These are phyloP conservation scores for Neomorphus geoffroyi DNA, from an alignment of 2,797 vertebrate genomes.

Conservation along the genomic window DNA sequence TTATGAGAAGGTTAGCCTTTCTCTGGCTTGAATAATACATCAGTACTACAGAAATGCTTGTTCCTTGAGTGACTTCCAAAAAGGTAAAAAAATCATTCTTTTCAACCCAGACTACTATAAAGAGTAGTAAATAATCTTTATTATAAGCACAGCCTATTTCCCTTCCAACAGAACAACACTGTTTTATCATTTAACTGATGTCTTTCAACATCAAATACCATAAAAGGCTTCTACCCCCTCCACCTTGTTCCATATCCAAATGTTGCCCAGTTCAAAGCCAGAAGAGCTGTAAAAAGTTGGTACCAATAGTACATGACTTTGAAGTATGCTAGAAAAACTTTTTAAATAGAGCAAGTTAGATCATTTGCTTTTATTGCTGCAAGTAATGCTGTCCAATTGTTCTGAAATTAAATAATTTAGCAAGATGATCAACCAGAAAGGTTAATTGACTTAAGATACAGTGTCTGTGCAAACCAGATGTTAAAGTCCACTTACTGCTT, in stretches of 20 bases:
- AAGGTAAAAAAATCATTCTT: neutral
- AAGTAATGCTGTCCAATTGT: neutral
- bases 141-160: neutral
- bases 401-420: neutral
- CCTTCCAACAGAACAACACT: neutral
- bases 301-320: accelerated
- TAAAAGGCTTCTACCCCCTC: neutral
- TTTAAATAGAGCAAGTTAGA: neutral
- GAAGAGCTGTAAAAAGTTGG: neutral
- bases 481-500: neutral
- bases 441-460: neutral
- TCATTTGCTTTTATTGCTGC: neutral
- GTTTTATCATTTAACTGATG: neutral
- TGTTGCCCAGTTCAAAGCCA: neutral
- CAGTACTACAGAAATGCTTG: neutral
- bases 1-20: neutral
- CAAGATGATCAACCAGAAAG: neutral
- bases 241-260: neutral
- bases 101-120: neutral
- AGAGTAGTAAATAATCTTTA: neutral
- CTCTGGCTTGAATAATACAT: neutral
- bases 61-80: neutral
- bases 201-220: neutral
- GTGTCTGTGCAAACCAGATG: neutral
- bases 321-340: neutral